phyloP scores from a whole-genome alignment of 2,797 vertebrate genomes.

The Sardinella longiceps region DNA sequence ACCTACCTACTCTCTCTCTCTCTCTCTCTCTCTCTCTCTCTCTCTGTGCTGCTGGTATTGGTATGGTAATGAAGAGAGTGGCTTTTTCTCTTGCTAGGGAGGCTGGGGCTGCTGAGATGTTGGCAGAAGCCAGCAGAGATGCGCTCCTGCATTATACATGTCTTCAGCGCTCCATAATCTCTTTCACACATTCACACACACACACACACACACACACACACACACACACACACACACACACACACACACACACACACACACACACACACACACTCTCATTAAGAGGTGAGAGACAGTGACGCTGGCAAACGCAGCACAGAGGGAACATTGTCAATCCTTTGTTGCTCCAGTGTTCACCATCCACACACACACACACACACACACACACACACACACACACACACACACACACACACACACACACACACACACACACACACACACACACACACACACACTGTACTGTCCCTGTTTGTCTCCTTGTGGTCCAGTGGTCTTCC shows the following conservation, averaged over 20 bases:
- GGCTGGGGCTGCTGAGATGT: neutral
- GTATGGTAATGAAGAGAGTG: neutral
- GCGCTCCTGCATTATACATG: neutral
- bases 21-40: neutral
- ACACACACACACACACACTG: conserved; percentile 6
- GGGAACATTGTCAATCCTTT: neutral
- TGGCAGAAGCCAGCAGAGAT: neutral
- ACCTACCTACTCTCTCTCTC: neutral
- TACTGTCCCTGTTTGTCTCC: neutral
- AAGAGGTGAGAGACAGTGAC: neutral
- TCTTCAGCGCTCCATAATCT: neutral
- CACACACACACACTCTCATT: neutral
- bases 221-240: neutral
- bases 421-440: neutral
- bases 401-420: neutral
- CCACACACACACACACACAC: neutral
- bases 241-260: neutral
- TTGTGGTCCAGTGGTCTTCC: neutral
- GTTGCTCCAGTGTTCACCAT: neutral
- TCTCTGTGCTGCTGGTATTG: neutral
- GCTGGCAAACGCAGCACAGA: conserved; percentile 1
- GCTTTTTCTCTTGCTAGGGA: neutral
- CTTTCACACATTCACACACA: neutral
- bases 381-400: neutral
- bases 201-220: neutral